phyloP scores from a whole-genome alignment of 2,113 vertebrate genomes.

The Smithornis capensis region DNA sequence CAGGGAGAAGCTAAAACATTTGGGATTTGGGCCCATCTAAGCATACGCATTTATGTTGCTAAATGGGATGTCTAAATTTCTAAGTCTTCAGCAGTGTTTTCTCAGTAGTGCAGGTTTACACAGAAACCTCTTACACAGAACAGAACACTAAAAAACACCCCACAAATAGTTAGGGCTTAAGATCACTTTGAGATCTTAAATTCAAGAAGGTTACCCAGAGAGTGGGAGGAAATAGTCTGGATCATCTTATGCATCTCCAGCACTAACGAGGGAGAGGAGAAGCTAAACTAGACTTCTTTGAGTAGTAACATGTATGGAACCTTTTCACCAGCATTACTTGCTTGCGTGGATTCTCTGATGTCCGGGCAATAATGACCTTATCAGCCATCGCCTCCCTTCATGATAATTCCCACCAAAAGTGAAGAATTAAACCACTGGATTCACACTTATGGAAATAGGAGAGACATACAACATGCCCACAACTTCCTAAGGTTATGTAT shows the following conservation, averaged over 20 bases:
- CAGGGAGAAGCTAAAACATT: background rate
- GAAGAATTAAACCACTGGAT: background rate
- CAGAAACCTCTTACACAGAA: background rate
- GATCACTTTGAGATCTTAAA: background rate
- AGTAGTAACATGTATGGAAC: background rate
- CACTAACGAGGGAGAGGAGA: background rate
- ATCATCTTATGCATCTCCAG: background rate
- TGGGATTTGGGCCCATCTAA: background rate
- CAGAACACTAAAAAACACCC: background rate
- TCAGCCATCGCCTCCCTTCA: background rate
- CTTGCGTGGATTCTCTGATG: background rate
- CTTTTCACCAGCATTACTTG: background rate
- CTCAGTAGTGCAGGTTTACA: fast-evolving
- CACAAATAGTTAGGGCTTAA: background rate
- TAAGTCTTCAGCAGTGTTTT: background rate
- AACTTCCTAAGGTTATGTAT: background rate
- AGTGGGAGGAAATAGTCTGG: background rate
- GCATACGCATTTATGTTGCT: background rate
- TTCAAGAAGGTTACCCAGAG: background rate
- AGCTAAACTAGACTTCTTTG: background rate
- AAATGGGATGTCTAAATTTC: background rate
- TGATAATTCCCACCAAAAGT: background rate
- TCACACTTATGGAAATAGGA: background rate
- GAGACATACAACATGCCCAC: fast-evolving
- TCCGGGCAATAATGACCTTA: background rate